These are phyloP conservation scores for Coelopa frigida DNA, from an alignment of 1,140 invertebrate genomes.

Conservation along the genomic window DNA sequence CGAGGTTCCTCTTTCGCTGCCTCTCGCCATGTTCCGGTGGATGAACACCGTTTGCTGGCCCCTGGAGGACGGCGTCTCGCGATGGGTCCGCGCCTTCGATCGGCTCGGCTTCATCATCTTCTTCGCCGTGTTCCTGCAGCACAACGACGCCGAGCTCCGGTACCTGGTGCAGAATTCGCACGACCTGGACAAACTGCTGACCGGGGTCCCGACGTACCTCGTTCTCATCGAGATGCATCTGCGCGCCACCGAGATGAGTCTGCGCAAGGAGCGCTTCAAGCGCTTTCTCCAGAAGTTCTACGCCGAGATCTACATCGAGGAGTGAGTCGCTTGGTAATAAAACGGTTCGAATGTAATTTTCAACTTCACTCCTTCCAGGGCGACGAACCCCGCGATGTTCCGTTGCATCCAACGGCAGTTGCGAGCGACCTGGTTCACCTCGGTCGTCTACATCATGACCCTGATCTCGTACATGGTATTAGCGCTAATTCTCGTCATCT, in stretches of 20 bases:
- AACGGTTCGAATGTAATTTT: not conserved
- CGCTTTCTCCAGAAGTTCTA: constrained; percentile 26
- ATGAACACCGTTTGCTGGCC: constrained; percentile 34
- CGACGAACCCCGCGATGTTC: constrained; percentile 15
- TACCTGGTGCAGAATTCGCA: constrained; percentile 20
- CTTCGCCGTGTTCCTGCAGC: constrained; percentile 19
- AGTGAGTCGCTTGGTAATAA: constrained; percentile 5
- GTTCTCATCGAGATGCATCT: constrained; percentile 32
- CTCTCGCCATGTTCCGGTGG: constrained; percentile 13
- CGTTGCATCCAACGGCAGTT: constrained; percentile 13
- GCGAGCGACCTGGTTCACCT: constrained; percentile 18
- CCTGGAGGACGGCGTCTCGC: constrained; percentile 16
- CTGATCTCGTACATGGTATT: constrained; percentile 19
- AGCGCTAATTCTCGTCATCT: constrained; percentile 18
- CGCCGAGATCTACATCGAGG: constrained; percentile 27
- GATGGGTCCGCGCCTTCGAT: constrained; percentile 14
- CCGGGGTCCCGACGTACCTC: constrained; percentile 32
- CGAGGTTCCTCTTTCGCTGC: constrained; percentile 27
- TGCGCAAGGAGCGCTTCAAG: constrained; percentile 13
- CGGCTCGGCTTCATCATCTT: constrained; percentile 13
- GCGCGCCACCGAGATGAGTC: constrained; percentile 15
- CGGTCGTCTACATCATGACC: constrained; percentile 21
- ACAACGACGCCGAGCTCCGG: constrained; percentile 31
- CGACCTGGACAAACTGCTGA: constrained; percentile 25
- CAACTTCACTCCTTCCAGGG: not conserved